Percentiles rank a stretch among this genome's conserved stretches.
Evolutionary conservation across 2,113 vertebrate species (phyloP).

Genomic region (Formicarius rufipectus): DNA sequence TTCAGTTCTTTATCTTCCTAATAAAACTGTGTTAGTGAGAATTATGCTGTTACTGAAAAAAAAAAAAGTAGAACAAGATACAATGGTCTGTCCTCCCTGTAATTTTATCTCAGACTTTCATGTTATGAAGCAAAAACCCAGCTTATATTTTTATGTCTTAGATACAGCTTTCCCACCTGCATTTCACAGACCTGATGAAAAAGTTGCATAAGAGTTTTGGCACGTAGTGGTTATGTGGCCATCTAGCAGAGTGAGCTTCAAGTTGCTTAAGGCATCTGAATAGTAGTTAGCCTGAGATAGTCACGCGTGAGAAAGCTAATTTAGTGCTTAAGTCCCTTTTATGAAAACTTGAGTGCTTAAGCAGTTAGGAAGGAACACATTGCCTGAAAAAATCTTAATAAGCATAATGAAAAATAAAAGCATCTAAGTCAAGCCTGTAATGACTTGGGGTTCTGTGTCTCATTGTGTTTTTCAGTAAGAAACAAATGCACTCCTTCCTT

Average conservation of each 20-base stretch:
- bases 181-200: background rate
- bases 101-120: background rate
- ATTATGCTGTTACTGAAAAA: background rate
- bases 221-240: background rate
- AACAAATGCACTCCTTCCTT: background rate
- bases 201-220: background rate
- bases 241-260: background rate
- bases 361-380: background rate
- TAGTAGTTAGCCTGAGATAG: background rate
- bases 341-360: background rate
- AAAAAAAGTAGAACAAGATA: accelerated
- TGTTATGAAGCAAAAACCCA: background rate
- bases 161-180: background rate
- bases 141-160: background rate
- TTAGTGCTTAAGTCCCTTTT: background rate
- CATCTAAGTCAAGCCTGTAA: background rate
- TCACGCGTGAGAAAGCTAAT: background rate
- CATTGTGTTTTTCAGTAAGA: background rate
- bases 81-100: background rate
- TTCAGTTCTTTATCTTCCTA: background rate
- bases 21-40: background rate
- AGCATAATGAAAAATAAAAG: background rate
- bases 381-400: background rate
- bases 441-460: background rate
- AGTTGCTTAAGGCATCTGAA: background rate